Evolutionary conservation across 1,140 invertebrate species (phyloP).

Genomic region (Drosophila micromelanica): DNA sequence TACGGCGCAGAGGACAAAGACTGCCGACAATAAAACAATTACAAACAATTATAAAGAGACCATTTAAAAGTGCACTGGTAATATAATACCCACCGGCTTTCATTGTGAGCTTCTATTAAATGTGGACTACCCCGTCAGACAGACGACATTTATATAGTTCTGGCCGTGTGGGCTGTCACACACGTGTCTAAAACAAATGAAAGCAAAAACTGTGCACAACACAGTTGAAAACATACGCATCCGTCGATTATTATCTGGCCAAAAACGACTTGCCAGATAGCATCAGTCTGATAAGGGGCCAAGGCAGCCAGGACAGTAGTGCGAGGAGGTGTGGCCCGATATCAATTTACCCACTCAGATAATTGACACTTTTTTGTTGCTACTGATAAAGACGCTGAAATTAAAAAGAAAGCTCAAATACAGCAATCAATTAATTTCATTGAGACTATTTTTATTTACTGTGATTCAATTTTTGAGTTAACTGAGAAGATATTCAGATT

Average conservation of each 20-base stretch:
- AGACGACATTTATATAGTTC: conserved; percentile 61
- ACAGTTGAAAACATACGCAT: conserved; percentile 61
- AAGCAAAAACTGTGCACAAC: conserved; percentile 26
- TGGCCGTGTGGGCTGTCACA: neutral
- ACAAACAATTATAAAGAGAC: neutral
- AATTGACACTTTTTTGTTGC: neutral
- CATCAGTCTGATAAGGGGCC: conserved; percentile 9
- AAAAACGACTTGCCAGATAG: conserved; percentile 6
- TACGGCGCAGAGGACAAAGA: conserved; percentile 54
- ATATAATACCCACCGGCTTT: conserved; percentile 59
- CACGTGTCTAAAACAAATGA: neutral
- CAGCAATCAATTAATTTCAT: neutral
- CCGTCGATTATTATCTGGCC: conserved; percentile 66
- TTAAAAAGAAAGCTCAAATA: neutral
- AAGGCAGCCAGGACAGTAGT: conserved; percentile 1
- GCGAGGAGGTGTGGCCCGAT: neutral
- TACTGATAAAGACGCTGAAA: neutral
- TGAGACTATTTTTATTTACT: neutral
- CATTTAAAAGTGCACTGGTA: no score
- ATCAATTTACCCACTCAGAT: no score
- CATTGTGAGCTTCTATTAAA: conserved; percentile 55
- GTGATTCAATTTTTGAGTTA: no score
- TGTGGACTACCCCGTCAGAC: conserved; percentile 37
- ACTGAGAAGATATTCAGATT: neutral
- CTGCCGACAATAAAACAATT: conserved; percentile 18